Percentiles rank a stretch among this genome's conserved stretches.
Evolutionary conservation across 2,888 invertebrate genomes (phyloP).

Genomic region (Electrophaes corylata): DNA sequence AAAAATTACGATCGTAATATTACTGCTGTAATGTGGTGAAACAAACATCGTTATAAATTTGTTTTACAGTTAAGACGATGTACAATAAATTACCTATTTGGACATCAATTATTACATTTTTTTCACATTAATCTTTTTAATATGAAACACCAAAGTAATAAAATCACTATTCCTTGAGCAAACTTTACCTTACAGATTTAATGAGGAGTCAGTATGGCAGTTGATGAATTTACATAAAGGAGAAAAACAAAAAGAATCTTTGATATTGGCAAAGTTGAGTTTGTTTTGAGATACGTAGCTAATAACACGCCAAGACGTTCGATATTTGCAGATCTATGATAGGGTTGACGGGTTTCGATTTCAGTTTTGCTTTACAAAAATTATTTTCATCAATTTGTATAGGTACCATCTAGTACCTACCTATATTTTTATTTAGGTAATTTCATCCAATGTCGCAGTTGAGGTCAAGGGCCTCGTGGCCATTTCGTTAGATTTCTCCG

Average conservation of each 20-base stretch:
- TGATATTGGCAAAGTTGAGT: constrained; percentile 73
- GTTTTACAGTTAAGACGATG: no score
- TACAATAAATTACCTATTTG: no score
- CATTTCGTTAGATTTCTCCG: no score
- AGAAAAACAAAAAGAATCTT: constrained; percentile 64
- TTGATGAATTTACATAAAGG: constrained; percentile 60
- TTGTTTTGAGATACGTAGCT: constrained; percentile 60
- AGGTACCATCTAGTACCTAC: no score
- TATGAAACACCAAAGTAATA: constrained; percentile 23
- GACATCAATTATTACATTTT: no score
- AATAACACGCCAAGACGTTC: constrained; percentile 62
- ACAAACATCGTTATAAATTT: no score
- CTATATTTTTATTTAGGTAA: no score
- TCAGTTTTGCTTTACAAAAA: not conserved
- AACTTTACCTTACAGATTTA: constrained; percentile 28
- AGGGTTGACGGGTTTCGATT: constrained; percentile 49
- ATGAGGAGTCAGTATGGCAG: constrained; percentile 41
- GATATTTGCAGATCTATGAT: constrained; percentile 51
- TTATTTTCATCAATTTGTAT: not conserved
- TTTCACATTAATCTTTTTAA: no score
- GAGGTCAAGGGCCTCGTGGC: no score
- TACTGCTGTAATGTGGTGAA: no score
- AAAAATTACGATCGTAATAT: no score
- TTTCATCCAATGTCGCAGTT: no score
- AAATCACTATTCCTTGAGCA: constrained; percentile 8